Evolutionary conservation across 2,888 invertebrate genomes (phyloP).

Genomic region (Lamellibrachia satsuma): DNA sequence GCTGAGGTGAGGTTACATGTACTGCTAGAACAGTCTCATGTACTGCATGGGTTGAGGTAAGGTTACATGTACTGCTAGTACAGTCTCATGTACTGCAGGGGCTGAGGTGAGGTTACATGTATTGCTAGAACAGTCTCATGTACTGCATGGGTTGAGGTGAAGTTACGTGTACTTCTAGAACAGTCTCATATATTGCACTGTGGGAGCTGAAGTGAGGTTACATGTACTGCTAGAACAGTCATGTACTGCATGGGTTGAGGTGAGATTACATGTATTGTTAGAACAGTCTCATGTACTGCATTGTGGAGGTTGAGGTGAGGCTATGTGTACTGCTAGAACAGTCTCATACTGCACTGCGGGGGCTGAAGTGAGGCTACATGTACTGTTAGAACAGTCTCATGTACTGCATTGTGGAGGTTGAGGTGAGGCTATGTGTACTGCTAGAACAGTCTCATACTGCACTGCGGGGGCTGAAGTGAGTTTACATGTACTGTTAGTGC

Average conservation of each 20-base stretch:
- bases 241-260: constrained; percentile 64
- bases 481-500: neutral
- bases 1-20: constrained; percentile 51
- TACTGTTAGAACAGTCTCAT: neutral
- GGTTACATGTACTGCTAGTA: neutral
- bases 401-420: neutral
- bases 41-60: neutral
- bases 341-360: neutral
- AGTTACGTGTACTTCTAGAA: neutral
- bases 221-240: neutral
- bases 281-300: neutral
- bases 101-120: constrained; percentile 51
- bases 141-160: neutral
- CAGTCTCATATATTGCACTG: neutral
- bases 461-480: neutral
- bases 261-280: constrained; percentile 33
- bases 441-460: neutral
- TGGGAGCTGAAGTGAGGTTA: neutral
- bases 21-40: neutral
- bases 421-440: neutral
- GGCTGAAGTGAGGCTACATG: neutral
- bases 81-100: constrained; percentile 57
- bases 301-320: neutral
- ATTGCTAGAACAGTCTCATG: neutral
- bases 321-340: neutral